phyloP scores from a whole-genome alignment of 2,797 vertebrate species.

The Coendou prehensilis region DNA sequence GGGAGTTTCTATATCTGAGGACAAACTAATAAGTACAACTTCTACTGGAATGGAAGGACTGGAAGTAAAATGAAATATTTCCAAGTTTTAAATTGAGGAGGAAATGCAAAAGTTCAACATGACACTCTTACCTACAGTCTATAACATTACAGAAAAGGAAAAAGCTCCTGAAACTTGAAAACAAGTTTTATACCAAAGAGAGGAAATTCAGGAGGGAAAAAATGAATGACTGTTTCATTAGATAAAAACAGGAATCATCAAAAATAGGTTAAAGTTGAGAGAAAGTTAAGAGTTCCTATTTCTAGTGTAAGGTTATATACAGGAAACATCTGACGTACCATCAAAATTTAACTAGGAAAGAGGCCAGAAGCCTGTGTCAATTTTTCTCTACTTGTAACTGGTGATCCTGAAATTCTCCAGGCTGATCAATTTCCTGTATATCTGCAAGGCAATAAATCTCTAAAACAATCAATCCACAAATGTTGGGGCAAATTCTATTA shows the following conservation, averaged over 20 bases:
- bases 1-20: background rate
- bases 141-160: background rate
- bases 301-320: slow-evolving; percentile 35
- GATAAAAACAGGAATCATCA: slow-evolving; percentile 28
- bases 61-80: slow-evolving; percentile 8
- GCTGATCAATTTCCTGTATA: slow-evolving; percentile 62
- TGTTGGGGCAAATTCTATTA: background rate
- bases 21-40: background rate
- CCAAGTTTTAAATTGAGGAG: background rate
- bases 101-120: background rate
- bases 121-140: background rate
- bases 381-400: slow-evolving; percentile 46
- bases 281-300: slow-evolving; percentile 55
- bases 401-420: slow-evolving; percentile 1
- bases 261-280: slow-evolving; percentile 22
- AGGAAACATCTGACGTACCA: slow-evolving; percentile 39
- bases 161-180: background rate
- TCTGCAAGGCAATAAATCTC: slow-evolving; percentile 61
- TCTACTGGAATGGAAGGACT: background rate
- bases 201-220: background rate
- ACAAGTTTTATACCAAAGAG: background rate
- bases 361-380: background rate
- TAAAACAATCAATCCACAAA: slow-evolving; percentile 60
- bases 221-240: background rate
- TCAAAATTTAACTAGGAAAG: slow-evolving; percentile 71